These are phyloP conservation scores for Diadema setosum DNA, from an alignment of 35 echinoderm and acorn worm genomes.

Conservation along the genomic window DNA sequence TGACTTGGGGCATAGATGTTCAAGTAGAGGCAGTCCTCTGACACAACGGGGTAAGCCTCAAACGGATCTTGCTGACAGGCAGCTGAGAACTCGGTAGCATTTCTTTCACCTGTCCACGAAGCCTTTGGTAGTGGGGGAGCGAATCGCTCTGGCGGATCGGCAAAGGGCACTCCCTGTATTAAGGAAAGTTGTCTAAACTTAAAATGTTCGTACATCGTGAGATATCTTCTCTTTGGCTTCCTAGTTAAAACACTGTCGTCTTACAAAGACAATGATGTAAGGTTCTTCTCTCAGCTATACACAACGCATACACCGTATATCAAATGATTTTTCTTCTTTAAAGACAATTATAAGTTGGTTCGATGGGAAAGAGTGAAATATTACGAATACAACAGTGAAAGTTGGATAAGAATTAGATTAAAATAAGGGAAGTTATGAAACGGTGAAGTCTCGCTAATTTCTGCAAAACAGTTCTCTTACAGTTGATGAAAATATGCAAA, in stretches of 20 bases:
- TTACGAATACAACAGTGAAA: too few species aligned
- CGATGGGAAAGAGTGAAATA: too few species aligned
- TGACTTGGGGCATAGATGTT: slow-evolving; percentile 64
- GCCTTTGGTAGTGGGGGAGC: not conserved
- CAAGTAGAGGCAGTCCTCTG: slow-evolving; percentile 66
- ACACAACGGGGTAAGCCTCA: not conserved
- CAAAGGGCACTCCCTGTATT: slow-evolving; percentile 34
- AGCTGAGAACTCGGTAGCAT: slow-evolving; percentile 1
- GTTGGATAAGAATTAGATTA: too few species aligned
- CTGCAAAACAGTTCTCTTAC: too few species aligned
- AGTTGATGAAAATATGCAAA: too few species aligned
- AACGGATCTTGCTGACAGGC: not conserved
- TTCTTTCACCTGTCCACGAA: not conserved
- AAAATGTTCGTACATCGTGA: not conserved
- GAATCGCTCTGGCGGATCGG: slow-evolving; percentile 35
- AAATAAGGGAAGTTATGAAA: too few species aligned
- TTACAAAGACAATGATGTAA: too few species aligned
- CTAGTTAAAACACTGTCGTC: not conserved
- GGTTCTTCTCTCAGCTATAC: too few species aligned
- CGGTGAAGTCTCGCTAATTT: too few species aligned
- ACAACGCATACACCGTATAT: too few species aligned
- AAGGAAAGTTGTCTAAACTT: not conserved
- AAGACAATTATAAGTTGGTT: too few species aligned
- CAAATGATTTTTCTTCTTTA: too few species aligned
- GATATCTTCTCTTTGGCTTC: not conserved